Conservation (phyloP, 2,888 invertebrate genomes). For the Sinotaia quadrata region DNA sequence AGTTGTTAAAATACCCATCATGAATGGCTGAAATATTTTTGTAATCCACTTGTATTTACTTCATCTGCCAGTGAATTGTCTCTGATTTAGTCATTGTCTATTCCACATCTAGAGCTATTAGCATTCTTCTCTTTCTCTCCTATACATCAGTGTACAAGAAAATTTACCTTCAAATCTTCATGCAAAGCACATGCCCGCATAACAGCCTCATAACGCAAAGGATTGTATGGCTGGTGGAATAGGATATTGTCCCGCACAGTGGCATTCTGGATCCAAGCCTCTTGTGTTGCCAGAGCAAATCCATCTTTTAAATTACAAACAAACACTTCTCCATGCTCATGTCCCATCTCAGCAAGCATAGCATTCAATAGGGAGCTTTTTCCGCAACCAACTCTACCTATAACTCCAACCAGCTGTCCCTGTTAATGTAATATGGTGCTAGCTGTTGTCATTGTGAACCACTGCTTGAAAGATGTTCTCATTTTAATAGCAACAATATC, state of each 20-base stretch:
- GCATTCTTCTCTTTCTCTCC: too few relatives aligned
- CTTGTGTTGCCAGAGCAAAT: constrained; percentile 81
- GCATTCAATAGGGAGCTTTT: constrained; percentile 90
- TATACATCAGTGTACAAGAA: too few relatives aligned
- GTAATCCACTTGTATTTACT: too few relatives aligned
- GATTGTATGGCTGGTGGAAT: constrained; percentile 89
- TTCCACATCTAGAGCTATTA: too few relatives aligned
- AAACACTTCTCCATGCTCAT: constrained; percentile 78
- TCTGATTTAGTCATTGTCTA: too few relatives aligned
- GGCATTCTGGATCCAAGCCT: constrained; percentile 92
- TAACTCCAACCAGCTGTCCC: constrained; percentile 80
- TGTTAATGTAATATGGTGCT: constrained; percentile 28
- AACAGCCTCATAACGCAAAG: constrained; percentile 83
- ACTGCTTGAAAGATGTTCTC: too few relatives aligned
- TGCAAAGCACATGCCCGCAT: constrained; percentile 88
- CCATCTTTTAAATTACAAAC: constrained; percentile 77
- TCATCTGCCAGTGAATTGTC: too few relatives aligned
- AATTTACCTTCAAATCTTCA: constrained; percentile 77
- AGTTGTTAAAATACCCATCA: too few relatives aligned
- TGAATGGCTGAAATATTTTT: too few relatives aligned
- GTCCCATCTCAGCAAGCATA: constrained; percentile 87
- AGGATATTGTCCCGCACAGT: constrained; percentile 93
- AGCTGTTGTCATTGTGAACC: too few relatives aligned
- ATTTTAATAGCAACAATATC: too few relatives aligned
- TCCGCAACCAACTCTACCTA: constrained; percentile 91